These are phyloP conservation scores for Miltochrista miniata DNA, from an alignment of 2,888 invertebrate species.

Conservation along the genomic window DNA sequence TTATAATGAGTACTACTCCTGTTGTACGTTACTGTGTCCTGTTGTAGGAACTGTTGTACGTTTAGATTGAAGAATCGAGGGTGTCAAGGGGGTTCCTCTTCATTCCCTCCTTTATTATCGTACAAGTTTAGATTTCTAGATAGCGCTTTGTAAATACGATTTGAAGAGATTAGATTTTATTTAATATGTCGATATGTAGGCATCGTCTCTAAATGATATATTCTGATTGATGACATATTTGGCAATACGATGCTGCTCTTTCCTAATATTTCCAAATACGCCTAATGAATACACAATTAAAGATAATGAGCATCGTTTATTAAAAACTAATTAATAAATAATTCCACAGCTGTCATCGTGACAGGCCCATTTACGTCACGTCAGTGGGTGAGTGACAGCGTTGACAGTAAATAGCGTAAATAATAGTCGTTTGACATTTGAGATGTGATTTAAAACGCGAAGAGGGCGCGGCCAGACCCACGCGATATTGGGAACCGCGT, in stretches of 20 bases:
- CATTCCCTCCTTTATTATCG: too few relatives aligned
- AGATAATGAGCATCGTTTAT: conserved; percentile 9
- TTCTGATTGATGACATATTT: background rate
- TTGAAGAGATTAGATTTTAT: too few relatives aligned
- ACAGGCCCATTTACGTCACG: conserved; percentile 9
- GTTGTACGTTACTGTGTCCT: too few relatives aligned
- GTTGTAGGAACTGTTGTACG: too few relatives aligned
- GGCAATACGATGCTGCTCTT: background rate
- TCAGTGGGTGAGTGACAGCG: conserved; percentile 13
- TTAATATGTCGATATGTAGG: too few relatives aligned
- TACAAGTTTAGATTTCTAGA: too few relatives aligned
- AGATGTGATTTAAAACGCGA: background rate
- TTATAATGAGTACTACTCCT: too few relatives aligned
- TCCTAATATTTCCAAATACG: background rate
- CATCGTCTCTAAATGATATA: too few relatives aligned
- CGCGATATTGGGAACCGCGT: conserved; percentile 7
- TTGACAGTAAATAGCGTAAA: background rate
- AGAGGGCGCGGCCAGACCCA: conserved; percentile 24
- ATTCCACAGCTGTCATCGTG: conserved; percentile 13
- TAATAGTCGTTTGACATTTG: conserved; percentile 21
- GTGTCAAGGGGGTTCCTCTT: too few relatives aligned
- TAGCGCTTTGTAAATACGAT: too few relatives aligned
- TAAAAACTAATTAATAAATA: conserved; percentile 29
- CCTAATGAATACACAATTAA: background rate
- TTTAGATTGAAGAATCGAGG: too few relatives aligned